These are phyloP conservation scores for Lasioglossum morio DNA, from an alignment of 2,888 invertebrate species.

Conservation along the genomic window DNA sequence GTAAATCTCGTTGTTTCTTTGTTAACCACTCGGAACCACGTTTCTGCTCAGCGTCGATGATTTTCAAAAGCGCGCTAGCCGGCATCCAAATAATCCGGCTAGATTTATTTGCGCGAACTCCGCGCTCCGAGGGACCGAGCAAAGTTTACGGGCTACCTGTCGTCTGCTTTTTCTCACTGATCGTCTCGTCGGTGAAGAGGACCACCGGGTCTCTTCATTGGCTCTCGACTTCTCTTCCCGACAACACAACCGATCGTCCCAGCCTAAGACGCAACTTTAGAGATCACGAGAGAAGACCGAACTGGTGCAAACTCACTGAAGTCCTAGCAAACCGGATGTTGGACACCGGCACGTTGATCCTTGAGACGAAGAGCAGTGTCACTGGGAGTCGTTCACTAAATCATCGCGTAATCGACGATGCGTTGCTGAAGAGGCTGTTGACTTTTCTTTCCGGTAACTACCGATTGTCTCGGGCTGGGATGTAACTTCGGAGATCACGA, in stretches of 20 bases:
- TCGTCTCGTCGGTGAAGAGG: neutral
- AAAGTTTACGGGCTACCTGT: neutral
- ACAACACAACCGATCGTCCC: neutral
- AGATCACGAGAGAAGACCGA: neutral
- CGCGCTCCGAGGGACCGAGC: neutral
- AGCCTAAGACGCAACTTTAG: neutral
- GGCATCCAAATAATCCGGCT: neutral
- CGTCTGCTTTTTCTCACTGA: neutral
- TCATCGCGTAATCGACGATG: conserved; percentile 49
- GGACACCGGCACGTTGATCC: conserved; percentile 2
- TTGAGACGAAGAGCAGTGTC: neutral
- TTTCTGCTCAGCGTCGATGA: neutral
- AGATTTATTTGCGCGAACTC: neutral
- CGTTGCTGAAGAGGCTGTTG: conserved; percentile 4
- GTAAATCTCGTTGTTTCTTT: neutral
- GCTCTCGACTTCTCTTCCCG: neutral
- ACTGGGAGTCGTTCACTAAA: conserved; percentile 37
- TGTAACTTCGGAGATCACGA: neutral
- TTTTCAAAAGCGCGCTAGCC: neutral
- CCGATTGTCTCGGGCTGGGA: neutral
- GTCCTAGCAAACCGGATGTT: neutral
- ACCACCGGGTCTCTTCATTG: conserved; percentile 34
- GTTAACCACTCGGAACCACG: neutral
- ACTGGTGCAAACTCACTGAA: neutral
- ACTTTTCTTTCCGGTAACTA: neutral